These are phyloP conservation scores for Nymphalis urticae DNA, from an alignment of 2,888 invertebrate genomes.

Conservation along the genomic window DNA sequence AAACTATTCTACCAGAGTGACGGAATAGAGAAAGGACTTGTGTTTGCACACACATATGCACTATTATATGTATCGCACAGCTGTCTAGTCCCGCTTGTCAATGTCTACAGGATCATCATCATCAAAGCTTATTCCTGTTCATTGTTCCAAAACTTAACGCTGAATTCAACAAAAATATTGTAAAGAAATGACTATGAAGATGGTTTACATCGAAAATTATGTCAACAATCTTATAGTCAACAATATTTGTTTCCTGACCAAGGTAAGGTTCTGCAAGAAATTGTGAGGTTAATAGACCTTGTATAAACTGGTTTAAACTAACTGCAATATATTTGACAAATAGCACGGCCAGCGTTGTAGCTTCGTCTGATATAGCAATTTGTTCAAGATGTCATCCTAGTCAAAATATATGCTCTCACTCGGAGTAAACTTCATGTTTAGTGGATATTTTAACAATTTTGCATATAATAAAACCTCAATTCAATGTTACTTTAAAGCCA, in stretches of 20 bases:
- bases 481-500: no score
- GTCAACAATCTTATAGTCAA: background rate
- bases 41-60: no score
- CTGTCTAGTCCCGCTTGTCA: no score
- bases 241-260: background rate
- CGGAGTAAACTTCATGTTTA: background rate
- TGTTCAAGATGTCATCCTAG: constrained; percentile 21
- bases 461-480: no score
- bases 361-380: constrained; percentile 22
- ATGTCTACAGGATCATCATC: no score
- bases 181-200: background rate
- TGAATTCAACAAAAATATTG: no score
- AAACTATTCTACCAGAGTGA: no score
- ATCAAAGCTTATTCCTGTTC: no score
- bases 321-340: constrained; percentile 23
- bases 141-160: no score
- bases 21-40: no score
- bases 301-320: constrained; percentile 16
- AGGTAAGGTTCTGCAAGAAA: constrained; percentile 12
- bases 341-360: constrained; percentile 11
- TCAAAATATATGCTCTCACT: constrained; percentile 16
- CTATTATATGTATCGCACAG: no score
- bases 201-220: background rate
- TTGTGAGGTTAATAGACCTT: constrained; percentile 18
- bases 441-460: background rate